Evolutionary conservation across 1,140 invertebrate species (phyloP), one percentile per base, ranked within the genome.

Genomic region (Drosophila pruinosa): DNA sequence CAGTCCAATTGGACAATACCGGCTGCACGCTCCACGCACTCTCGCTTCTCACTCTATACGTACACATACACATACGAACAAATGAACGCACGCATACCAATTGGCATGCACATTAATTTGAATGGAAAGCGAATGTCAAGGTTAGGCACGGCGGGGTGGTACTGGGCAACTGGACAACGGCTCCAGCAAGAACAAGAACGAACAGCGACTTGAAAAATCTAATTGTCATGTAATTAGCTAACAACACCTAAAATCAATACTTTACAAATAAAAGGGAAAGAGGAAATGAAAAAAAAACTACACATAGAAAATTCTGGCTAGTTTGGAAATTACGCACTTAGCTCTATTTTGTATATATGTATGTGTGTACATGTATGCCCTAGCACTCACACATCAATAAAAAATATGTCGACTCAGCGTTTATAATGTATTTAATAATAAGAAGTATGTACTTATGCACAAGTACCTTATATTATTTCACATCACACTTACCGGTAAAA

Each of bases 111-210:
- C 54, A 67, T 68, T 53, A 53, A 67, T 72, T 72, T 53, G 47
- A 45, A 68, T 67, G 54, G 53, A 59, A 45, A 58, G 22, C 70
- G 64, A 72, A 72, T 68, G 64, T 72, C 70, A 72, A 72, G 70
- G 70, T 72, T 72, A 61, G 12, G 28, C 36, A 38, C 48, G 62
- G 21, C 48, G 28, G 47, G 31, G 39, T 5, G 10, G 12, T 14
- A 14, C n/a, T 12, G 8, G 24, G 15, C 36, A n/a, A 7, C 14
- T 7, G 36, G 14, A 38, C 14, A 6, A 3, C 15, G 12, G 38
- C 15, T 39, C 14, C 15, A 39, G 17, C 12, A 39, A 5, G 38
- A 17, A 14, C 8, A 31, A 26, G 7, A 36, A 21, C 14, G 48
- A 45, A n/a, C 14, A 28, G 41, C 31, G n/a, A n/a, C 19, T 19